Base-by-base conservation (phyloP, 30 jellyfish, hydroid and myxozoan genomes). In the Hydra vulgaris region DNA sequence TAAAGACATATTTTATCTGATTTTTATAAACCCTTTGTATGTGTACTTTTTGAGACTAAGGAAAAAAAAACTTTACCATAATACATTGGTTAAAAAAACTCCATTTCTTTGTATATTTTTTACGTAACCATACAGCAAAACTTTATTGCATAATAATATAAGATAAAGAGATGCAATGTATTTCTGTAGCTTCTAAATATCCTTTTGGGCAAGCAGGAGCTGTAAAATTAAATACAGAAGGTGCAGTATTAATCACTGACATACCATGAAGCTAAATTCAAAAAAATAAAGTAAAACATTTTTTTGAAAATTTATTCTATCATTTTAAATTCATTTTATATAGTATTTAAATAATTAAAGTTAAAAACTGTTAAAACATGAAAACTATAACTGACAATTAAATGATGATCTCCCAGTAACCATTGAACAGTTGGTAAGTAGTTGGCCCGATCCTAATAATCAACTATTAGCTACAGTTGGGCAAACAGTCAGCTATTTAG, bases 211-310 rank as follows among this genome's bases (percentile, higher is more conserved):
- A 86, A 7, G 95, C 83, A 21, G 96, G 95, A 7, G 98, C 95
- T 18, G 98, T 91, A 77, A 82, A 91, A 53, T 86, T 77, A 68
- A 91, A 91, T 18, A 91, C 98, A 4, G 98, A 96, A 0, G 98
- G 98, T 23, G 98, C 98, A 25, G 98, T 91, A 27, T 86, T 91
- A 18, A 91, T 89, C 20, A 91, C 98, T 1, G 98, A 91, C 23
- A 91, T 79, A 0, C 98, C 98, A 80, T 91, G 98, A 0, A 96
- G 98, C 98, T 91, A 77, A 19, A 71, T 70, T 72, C 21, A 25
- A 54, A 77, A 76, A 5, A 76, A 25, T n/a, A n/a, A n/a, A n/a
- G n/a, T n/a, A 78, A 79, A 1, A 8, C 7, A 21, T 79, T 17
- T 18, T 26, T 19, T 19, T 74, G 78, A n/a, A 25, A 53, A 7